Conservation (phyloP, 2,888 invertebrate genomes). For the Philhelius pedissequus region DNA sequence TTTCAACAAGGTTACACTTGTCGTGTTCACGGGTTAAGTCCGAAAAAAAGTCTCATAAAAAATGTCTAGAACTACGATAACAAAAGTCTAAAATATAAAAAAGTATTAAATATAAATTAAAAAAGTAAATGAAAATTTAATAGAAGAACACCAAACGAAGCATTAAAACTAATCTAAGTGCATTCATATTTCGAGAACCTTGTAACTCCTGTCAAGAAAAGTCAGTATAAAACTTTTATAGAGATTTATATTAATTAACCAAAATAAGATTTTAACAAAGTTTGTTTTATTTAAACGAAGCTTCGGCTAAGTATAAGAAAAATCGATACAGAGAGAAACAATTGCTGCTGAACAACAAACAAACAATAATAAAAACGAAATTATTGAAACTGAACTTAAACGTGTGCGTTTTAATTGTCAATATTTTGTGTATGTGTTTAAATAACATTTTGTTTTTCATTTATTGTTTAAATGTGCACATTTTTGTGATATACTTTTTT, state of each 20-base stretch:
- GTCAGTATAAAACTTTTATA: constrained; percentile 39
- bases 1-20: too few species aligned
- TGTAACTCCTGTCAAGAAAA: constrained; percentile 53
- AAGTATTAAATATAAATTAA: constrained; percentile 70
- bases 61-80: too few species aligned
- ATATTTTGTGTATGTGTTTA: not conserved
- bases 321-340: not conserved
- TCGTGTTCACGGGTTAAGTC: too few species aligned
- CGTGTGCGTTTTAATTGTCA: constrained; percentile 34
- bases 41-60: too few species aligned
- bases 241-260: constrained; percentile 15
- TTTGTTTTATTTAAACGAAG: not conserved
- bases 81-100: too few species aligned
- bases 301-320: constrained; percentile 6
- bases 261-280: constrained; percentile 2
- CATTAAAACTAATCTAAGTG: constrained; percentile 38
- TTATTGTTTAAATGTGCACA: constrained; percentile 24
- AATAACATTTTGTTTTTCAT: constrained; percentile 34
- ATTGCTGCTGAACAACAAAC: constrained; percentile 37
- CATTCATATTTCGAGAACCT: constrained; percentile 50
- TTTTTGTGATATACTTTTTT: constrained; percentile 49
- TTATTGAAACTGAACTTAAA: constrained; percentile 51
- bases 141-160: constrained; percentile 58
- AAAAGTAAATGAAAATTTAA: constrained; percentile 62
- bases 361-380: constrained; percentile 49